These are phyloP conservation scores for Atta colombica DNA, from an alignment of 1,140 invertebrate species.

Conservation along the genomic window DNA sequence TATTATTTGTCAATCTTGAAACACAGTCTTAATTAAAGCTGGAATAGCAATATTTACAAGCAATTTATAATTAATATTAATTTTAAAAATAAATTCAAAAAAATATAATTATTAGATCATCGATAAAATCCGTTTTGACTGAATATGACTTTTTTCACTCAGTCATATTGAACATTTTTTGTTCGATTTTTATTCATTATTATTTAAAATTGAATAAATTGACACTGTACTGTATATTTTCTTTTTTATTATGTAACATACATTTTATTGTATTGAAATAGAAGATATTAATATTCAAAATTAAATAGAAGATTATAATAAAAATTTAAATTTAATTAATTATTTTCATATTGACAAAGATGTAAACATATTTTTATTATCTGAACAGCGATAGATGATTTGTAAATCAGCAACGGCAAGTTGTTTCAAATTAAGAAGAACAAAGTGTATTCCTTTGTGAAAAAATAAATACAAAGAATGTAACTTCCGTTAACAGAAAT, in stretches of 20 bases:
- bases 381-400: neutral
- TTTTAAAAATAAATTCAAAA: too few relatives aligned
- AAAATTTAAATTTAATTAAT: neutral
- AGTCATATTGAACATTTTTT: too few relatives aligned
- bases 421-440: slow-evolving; percentile 30
- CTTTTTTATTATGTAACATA: neutral
- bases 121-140: too few relatives aligned
- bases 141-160: too few relatives aligned
- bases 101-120: too few relatives aligned
- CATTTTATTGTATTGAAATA: neutral
- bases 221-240: neutral
- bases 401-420: neutral
- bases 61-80: too few relatives aligned
- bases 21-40: too few relatives aligned
- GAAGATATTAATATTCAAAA: neutral
- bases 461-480: slow-evolving; percentile 6
- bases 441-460: slow-evolving; percentile 9
- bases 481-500: slow-evolving; percentile 36
- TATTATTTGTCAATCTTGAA: too few relatives aligned
- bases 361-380: neutral
- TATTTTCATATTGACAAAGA: neutral
- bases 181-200: too few relatives aligned
- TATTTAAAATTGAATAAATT: neutral
- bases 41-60: too few relatives aligned
- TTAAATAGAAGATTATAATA: neutral